Percentiles rank a stretch among this genome's conserved stretches.
Evolutionary conservation across 1,140 invertebrate genomes (phyloP).

Genomic region (Tetramorium simillimum): DNA sequence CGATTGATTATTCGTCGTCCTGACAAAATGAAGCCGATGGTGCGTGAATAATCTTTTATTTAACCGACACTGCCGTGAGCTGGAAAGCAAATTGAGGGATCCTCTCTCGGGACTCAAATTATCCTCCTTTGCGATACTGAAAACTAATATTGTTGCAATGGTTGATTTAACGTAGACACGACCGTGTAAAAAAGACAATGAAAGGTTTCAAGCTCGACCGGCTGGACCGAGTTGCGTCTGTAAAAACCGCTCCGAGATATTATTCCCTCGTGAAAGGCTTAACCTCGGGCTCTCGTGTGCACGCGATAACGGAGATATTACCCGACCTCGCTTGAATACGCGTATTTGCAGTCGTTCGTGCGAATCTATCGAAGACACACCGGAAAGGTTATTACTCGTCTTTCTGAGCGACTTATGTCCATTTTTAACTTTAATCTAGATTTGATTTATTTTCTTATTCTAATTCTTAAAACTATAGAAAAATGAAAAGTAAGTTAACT

Average conservation of each 20-base stretch:
- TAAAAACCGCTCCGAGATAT: constrained; percentile 31
- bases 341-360: not conserved
- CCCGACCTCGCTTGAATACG: not conserved
- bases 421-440: too few relatives aligned
- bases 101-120: not conserved
- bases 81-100: not conserved
- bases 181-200: not conserved
- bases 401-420: not conserved
- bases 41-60: not conserved
- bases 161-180: not conserved
- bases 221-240: constrained; percentile 8
- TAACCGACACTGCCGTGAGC: not conserved
- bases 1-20: not conserved
- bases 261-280: constrained; percentile 68
- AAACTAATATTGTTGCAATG: constrained; percentile 4
- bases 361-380: not conserved
- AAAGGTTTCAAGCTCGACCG: constrained; percentile 7
- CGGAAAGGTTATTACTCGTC: not conserved
- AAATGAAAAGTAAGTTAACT: not conserved
- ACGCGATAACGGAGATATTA: constrained; percentile 68
- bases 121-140: not conserved
- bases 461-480: too few relatives aligned
- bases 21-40: not conserved
- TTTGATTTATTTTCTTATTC: too few relatives aligned
- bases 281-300: constrained; percentile 62